A percentile compares a stretch with the other conserved stretches of the same genome.
These are phyloP conservation scores for Erannis defoliaria DNA, from an alignment of 2,888 invertebrate genomes.

Conservation along the genomic window DNA sequence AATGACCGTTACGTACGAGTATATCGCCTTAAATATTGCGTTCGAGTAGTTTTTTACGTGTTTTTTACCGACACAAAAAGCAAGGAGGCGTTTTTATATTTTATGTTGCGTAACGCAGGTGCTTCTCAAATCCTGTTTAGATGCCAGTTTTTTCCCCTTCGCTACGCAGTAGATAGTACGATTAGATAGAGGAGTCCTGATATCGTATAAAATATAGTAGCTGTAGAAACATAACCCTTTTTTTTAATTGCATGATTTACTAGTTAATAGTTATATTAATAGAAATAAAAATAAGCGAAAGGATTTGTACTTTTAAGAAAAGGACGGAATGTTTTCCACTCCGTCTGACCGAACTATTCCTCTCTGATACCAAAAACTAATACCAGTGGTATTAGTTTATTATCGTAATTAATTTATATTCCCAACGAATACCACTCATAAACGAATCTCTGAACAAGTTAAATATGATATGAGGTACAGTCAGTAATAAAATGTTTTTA, in stretches of 20 bases:
- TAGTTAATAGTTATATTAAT: background rate
- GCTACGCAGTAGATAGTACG: constrained; percentile 37
- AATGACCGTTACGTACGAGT: constrained; percentile 16
- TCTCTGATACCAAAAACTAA: no score
- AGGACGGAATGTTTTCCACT: background rate
- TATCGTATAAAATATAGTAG: constrained; percentile 22
- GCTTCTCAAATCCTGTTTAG: constrained; percentile 60
- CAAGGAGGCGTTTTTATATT: constrained; percentile 56
- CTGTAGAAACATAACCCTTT: constrained; percentile 4
- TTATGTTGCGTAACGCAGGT: constrained; percentile 80
- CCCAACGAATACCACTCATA: no score
- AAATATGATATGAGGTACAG: no score
- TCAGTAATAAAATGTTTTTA: no score
- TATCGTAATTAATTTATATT: no score
- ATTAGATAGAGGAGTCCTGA: constrained; percentile 29
- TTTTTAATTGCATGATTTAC: background rate
- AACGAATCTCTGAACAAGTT: no score
- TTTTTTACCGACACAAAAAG: constrained; percentile 53
- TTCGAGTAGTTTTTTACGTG: constrained; percentile 19
- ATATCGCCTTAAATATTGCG: constrained; percentile 12
- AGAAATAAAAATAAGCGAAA: background rate
- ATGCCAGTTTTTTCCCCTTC: constrained; percentile 52
- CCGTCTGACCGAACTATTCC: no score
- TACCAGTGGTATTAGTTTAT: no score
- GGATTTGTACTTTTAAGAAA: background rate